These are phyloP conservation scores for Fulica atra DNA, from an alignment of 2,113 vertebrate genomes.

Conservation along the genomic window DNA sequence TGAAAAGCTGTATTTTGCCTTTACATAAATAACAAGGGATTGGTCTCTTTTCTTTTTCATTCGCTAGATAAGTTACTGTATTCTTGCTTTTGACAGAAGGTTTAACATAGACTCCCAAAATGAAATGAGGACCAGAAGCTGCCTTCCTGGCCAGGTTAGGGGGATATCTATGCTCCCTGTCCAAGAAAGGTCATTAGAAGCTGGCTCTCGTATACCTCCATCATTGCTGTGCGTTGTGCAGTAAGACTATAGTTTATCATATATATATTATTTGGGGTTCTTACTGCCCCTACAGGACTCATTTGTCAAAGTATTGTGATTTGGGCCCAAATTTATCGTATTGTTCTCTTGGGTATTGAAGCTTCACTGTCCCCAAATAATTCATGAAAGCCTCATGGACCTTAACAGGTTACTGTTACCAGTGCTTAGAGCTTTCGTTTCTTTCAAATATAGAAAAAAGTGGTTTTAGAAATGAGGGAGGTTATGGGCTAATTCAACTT, in stretches of 20 bases:
- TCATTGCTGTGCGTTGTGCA: background rate
- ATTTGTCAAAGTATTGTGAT: background rate
- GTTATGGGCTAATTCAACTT: background rate
- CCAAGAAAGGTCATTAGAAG: background rate
- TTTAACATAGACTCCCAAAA: background rate
- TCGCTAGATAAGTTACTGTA: background rate
- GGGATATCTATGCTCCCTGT: background rate
- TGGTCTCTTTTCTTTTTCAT: background rate
- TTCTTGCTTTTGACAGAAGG: background rate
- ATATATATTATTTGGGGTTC: fast-evolving
- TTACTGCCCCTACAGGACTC: background rate
- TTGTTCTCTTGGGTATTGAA: background rate
- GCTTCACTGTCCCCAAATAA: background rate
- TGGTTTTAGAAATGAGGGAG: background rate
- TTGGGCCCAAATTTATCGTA: background rate
- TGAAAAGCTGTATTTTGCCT: background rate
- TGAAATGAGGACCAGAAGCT: background rate
- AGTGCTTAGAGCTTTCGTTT: background rate
- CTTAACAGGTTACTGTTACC: background rate
- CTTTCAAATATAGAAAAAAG: background rate
- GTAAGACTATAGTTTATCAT: background rate
- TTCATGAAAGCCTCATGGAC: background rate
- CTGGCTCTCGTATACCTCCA: background rate
- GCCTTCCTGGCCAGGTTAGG: background rate
- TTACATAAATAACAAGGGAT: background rate